Percentiles rank a stretch among this genome's conserved stretches.
Conservation (phyloP, 2,113 vertebrate genomes). For the human (Homo sapiens) region DNA sequence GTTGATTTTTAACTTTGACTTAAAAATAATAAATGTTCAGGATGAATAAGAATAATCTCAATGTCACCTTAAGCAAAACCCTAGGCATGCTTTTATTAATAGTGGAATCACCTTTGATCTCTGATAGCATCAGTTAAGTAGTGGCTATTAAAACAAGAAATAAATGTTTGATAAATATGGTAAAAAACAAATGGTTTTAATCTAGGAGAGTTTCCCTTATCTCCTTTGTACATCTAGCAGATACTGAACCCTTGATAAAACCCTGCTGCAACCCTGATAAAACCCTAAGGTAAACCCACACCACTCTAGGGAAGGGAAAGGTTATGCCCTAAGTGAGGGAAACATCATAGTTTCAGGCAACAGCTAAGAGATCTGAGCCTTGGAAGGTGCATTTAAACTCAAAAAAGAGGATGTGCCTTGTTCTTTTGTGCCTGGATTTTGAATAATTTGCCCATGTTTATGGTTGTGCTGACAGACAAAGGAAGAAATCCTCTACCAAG, state of each 20-base stretch:
- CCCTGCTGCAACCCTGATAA: neutral
- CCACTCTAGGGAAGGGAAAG: neutral
- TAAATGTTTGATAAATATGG: neutral
- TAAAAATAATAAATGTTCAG: constrained; percentile 15
- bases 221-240: neutral
- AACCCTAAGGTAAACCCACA: neutral
- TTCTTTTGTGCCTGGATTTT: neutral
- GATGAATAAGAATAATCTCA: neutral
- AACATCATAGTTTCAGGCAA: neutral
- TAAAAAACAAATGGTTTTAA: neutral
- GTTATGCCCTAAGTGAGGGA: neutral
- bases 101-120: neutral
- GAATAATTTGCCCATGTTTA: neutral
- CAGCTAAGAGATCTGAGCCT: neutral
- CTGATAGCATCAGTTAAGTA: neutral
- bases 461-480: neutral
- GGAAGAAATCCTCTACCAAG: neutral
- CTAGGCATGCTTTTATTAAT: neutral
- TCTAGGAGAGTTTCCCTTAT: neutral
- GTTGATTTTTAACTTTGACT: neutral
- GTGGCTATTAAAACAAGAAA: neutral
- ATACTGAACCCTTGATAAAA: neutral
- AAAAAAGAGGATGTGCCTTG: neutral
- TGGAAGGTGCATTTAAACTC: neutral
- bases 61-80: neutral